Evolutionary conservation across 2,113 vertebrate genomes (phyloP), one percentile per base, ranked within the genome.

Genomic region (Zosterops lateralis): DNA sequence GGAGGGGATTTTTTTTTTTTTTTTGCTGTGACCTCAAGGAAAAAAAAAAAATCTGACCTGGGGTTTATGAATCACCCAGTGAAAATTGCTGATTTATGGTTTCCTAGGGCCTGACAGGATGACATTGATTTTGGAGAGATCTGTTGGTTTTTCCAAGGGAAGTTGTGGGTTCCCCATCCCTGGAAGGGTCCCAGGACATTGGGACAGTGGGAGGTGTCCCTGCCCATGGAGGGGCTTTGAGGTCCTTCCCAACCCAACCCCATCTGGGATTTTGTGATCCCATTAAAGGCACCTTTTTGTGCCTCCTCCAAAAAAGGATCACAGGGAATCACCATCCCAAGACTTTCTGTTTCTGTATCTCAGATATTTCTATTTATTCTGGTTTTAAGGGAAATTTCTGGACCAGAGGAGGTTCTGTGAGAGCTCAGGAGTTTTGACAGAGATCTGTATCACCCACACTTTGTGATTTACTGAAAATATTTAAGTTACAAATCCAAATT

Each of bases 111-210:
- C 76, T 53, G 44, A 21, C 21, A 53, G 80, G 44, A 42, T 13
- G 18, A 7, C 28, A 38, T 4, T 0, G 0, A 3, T 76, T 70
- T 20, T 9, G 42, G 42, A 34, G n/a, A 28, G 11, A 44, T 50
- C 1, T 22, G 50, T 31, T 14, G 2, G 45, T 51, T 22, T 34
- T 36, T 10, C 50, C 50, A 18, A 38, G 36, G 19, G 44, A 19
- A 56, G 3, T 5, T 45, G 53, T 66, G 53, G 22, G 1, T 12
- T 8, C 10, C 22, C 38, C 76, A 29, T 58, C 76, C 60, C 60
- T 66, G 36, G 21, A 0, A 72, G 17, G 32, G 60, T 0, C 36
- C 58, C 1, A 73, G 58, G 66, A 64, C 45, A 21, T 11, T 22
- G 34, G 57, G 29, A 17, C 45, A 13, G 51, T 38, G 67, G 44